phyloP scores from a whole-genome alignment of 2,797 vertebrate genomes.

The Hippopotamyrus pictus region DNA sequence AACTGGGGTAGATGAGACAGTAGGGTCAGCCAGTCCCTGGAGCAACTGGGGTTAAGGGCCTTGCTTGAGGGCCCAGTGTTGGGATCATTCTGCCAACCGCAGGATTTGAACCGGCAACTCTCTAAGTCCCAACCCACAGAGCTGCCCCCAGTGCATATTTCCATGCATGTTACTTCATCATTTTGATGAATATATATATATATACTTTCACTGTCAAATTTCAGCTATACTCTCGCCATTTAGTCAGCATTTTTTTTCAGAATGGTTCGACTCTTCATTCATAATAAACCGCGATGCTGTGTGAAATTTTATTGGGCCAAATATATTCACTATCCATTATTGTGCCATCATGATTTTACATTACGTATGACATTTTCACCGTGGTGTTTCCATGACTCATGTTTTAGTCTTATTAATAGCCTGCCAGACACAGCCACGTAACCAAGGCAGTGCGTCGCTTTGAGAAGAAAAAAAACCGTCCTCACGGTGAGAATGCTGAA shows the following conservation, averaged over 20 bases:
- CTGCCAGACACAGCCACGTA: slow-evolving; percentile 37
- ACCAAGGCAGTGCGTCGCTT: slow-evolving; percentile 44
- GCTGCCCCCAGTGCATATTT: background rate
- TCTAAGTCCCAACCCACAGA: background rate
- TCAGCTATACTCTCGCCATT: background rate
- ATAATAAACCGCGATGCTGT: background rate
- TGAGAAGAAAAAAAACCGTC: slow-evolving; percentile 22
- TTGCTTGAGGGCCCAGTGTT: background rate
- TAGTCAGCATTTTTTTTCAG: background rate
- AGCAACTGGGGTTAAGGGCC: background rate
- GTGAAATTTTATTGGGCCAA: background rate
- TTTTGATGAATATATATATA: background rate
- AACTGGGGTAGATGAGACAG: background rate
- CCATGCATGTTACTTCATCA: background rate
- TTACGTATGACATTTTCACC: background rate
- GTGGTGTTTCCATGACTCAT: background rate
- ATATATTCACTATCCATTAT: background rate
- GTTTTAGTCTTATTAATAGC: slow-evolving; percentile 31
- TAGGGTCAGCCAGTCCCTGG: background rate
- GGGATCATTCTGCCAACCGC: background rate
- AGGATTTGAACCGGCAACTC: background rate
- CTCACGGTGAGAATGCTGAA: slow-evolving; percentile 14
- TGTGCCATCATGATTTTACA: background rate
- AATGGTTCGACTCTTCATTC: background rate
- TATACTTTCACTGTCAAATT: background rate